These are phyloP conservation scores for Tethya wilhelma DNA, from an alignment of 37 sponge, comb jelly and placozoan species.

Conservation along the genomic window DNA sequence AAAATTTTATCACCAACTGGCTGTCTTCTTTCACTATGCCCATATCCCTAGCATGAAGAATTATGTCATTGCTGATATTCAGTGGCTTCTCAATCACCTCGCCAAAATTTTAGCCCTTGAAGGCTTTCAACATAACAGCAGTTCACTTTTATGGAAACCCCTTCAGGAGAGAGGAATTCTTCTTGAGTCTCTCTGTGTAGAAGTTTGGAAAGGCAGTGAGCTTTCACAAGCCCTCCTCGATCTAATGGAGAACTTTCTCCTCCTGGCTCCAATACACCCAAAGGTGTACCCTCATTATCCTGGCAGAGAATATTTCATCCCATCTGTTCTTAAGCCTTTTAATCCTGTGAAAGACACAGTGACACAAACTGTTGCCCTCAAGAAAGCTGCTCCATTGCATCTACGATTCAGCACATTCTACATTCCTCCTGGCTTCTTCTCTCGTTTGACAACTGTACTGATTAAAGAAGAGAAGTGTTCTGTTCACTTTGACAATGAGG, in stretches of 20 bases:
- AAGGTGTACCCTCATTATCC: not conserved
- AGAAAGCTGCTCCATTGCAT: slow-evolving; percentile 37
- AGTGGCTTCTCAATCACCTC: slow-evolving; percentile 49
- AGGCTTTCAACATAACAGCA: not conserved
- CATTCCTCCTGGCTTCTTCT: slow-evolving; percentile 69
- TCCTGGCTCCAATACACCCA: slow-evolving; percentile 14
- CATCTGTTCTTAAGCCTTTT: slow-evolving; percentile 5
- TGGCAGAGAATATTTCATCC: slow-evolving; percentile 39
- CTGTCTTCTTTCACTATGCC: slow-evolving; percentile 46
- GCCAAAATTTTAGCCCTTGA: slow-evolving; percentile 30
- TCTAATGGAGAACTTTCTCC: slow-evolving; percentile 21
- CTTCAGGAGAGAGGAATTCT: slow-evolving; percentile 45
- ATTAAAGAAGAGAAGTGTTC: not conserved
- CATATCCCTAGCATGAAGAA: slow-evolving; percentile 11
- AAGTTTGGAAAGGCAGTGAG: too few relatives aligned
- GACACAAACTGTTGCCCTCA: not conserved
- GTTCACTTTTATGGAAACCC: slow-evolving; percentile 8
- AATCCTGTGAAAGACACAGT: not conserved
- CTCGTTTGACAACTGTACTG: slow-evolving; percentile 33
- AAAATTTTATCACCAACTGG: slow-evolving; percentile 62
- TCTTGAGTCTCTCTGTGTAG: slow-evolving; percentile 38
- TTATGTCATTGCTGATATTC: slow-evolving; percentile 39
- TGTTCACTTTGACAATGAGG: slow-evolving; percentile 11
- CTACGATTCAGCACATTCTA: slow-evolving; percentile 23
- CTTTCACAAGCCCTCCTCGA: slow-evolving; percentile 30